phyloP scores from a whole-genome alignment of 2,888 invertebrate genomes.

The Aproaerema taeniolella region DNA sequence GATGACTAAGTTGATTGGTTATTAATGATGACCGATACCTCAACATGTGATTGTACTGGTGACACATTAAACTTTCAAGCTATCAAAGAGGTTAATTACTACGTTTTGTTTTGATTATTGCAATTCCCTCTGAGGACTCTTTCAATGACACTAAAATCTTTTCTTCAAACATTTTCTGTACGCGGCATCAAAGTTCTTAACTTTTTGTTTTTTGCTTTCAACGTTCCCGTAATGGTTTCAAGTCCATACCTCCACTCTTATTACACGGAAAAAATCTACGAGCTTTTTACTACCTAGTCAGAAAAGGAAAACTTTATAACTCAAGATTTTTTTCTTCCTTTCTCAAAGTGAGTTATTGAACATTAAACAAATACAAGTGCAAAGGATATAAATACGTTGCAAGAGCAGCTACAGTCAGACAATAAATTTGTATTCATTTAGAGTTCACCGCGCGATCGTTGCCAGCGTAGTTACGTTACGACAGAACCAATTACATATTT shows the following conservation, averaged over 20 bases:
- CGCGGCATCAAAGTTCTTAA: no score
- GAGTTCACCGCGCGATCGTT: constrained; percentile 12
- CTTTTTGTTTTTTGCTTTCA: no score
- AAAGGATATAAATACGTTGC: constrained; percentile 4
- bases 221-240: constrained; percentile 27
- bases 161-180: no score
- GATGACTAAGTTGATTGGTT: no score
- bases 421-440: constrained; percentile 12
- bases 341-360: constrained; percentile 2
- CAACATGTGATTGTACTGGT: no score
- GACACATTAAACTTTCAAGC: no score
- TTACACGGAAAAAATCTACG: constrained; percentile 22
- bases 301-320: constrained; percentile 16
- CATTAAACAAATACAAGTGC: constrained; percentile 5
- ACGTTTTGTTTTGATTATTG: no score
- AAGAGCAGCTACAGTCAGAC: not conserved
- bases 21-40: no score
- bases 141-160: no score
- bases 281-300: constrained; percentile 21
- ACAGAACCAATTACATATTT: constrained; percentile 10
- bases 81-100: no score
- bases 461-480: constrained; percentile 9
- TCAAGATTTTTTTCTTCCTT: constrained; percentile 15
- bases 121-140: no score
- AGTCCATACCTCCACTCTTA: constrained; percentile 26